Evolutionary conservation across 2,888 invertebrate species (phyloP), one percentile per base, ranked within the genome.

Genomic region (Drosophila kambysellisi): DNA sequence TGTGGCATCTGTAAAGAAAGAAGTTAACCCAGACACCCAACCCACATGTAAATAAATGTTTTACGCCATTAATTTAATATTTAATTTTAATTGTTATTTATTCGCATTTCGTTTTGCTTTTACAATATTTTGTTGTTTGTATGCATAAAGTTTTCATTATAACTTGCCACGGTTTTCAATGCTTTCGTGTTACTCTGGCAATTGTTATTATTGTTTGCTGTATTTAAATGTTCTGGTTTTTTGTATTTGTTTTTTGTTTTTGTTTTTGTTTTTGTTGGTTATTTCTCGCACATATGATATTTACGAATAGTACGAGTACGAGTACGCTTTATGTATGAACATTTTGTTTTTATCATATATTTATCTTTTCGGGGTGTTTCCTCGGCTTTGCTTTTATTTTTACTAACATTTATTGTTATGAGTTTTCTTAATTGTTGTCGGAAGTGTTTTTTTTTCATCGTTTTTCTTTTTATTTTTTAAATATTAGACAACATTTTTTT

Each of bases 71-170:
- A 68, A 88, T 89, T 85, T 84, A 89, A 89, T 89, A 84, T 89
- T 84, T 84, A 88, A 89, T 89, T 85, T 82, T 84, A 84, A 84
- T 87, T 84, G 73, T 89, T 89, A 77, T 84, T 89, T 84, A 89
- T 85, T 85, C 90, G 89, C 88, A 81, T 79, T 85, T 89, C 73
- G 69, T 74, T 73, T 87, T 79, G 76, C 70, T 88, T 74, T 89
- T 82, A 85, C 85, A 86, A 89, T 89, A 89, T 78, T 70, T 66
- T 80, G 74, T 74, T 57, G 29, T 58, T 75, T 79, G 72, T 82
- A 66, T 88, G 84, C 85, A 85, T 87, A 75, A 79, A 84, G 87
- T 82, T 89, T 77, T 52, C 52, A 53, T 74, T 66, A 79, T 80
- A 71, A 72, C 64, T 68, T 68, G 76, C 76, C 78, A 80, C 66